Conservation (phyloP, 1,140 invertebrate genomes). For the Dolichoris vasculosae region DNA sequence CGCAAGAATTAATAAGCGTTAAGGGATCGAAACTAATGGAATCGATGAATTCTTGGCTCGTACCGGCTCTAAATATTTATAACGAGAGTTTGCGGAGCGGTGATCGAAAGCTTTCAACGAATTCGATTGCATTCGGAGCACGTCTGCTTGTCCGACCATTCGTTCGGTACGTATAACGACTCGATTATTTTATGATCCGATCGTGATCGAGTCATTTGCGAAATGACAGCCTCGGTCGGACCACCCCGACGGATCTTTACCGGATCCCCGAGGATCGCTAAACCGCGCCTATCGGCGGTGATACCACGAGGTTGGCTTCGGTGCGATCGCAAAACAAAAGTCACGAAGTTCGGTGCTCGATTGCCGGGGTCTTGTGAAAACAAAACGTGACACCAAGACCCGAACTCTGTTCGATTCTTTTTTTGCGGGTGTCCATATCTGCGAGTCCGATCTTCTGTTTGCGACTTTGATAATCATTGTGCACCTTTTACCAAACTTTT, state of each 20-base stretch:
- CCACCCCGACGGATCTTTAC: not conserved
- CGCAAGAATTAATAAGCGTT: not conserved
- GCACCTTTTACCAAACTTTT: no score
- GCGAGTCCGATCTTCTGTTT: no score
- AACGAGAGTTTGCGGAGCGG: constrained; percentile 10
- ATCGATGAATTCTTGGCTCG: not conserved
- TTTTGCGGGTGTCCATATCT: no score
- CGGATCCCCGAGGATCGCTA: no score
- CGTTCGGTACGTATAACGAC: not conserved
- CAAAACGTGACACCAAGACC: no score
- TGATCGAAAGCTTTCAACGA: not conserved
- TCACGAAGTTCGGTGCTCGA: no score
- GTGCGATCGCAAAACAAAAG: no score
- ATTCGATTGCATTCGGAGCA: constrained; percentile 4
- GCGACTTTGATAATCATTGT: no score
- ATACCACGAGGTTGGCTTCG: no score
- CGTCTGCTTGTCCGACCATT: not conserved
- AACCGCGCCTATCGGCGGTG: no score
- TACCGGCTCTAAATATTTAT: not conserved
- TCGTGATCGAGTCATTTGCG: constrained; percentile 30
- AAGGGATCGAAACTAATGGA: not conserved
- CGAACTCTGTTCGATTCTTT: no score
- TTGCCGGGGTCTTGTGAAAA: not conserved
- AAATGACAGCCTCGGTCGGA: constrained; percentile 3
- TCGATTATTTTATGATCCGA: constrained; percentile 28